phyloP scores from a whole-genome alignment of 1,140 invertebrate species.

The Sinonovacula constricta region DNA sequence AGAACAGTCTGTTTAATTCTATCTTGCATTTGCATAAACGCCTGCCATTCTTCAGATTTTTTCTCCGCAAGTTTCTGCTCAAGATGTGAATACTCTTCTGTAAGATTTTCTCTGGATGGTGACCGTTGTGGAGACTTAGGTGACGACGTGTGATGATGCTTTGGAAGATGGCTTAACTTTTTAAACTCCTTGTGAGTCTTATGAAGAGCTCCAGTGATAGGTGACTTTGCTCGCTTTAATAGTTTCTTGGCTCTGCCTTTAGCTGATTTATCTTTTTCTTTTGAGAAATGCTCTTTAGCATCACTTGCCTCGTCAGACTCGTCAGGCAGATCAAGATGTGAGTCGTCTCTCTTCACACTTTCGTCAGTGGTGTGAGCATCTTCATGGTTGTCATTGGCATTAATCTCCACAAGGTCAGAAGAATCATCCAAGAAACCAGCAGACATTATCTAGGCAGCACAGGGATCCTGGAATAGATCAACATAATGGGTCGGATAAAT shows the following conservation, averaged over 20 bases:
- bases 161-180: slow-evolving; percentile 55
- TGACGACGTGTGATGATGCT: slow-evolving; percentile 58
- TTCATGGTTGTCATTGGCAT: slow-evolving; percentile 62
- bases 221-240: slow-evolving; percentile 47
- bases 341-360: slow-evolving; percentile 2
- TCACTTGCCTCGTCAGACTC: slow-evolving; percentile 27
- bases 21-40: slow-evolving; percentile 78
- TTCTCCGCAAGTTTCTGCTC: slow-evolving; percentile 64
- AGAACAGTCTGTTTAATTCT: slow-evolving; percentile 76
- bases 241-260: slow-evolving; percentile 39
- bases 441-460: slow-evolving; percentile 73
- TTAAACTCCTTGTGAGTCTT: slow-evolving; percentile 50
- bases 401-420: slow-evolving; percentile 69
- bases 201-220: slow-evolving; percentile 42
- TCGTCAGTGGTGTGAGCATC: slow-evolving; percentile 58
- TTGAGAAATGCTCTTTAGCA: slow-evolving; percentile 29
- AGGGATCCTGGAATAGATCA: too few species aligned
- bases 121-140: slow-evolving; percentile 65
- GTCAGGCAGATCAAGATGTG: slow-evolving; percentile 29
- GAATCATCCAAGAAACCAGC: slow-evolving; percentile 73
- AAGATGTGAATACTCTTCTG: slow-evolving; percentile 61
- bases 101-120: slow-evolving; percentile 64
- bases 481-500: too few species aligned
- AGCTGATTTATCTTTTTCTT: slow-evolving; percentile 51
- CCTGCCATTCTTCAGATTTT: slow-evolving; percentile 79